Evolutionary conservation across 2,888 invertebrate genomes (phyloP).

Genomic region (Lithophane semibrunnea): DNA sequence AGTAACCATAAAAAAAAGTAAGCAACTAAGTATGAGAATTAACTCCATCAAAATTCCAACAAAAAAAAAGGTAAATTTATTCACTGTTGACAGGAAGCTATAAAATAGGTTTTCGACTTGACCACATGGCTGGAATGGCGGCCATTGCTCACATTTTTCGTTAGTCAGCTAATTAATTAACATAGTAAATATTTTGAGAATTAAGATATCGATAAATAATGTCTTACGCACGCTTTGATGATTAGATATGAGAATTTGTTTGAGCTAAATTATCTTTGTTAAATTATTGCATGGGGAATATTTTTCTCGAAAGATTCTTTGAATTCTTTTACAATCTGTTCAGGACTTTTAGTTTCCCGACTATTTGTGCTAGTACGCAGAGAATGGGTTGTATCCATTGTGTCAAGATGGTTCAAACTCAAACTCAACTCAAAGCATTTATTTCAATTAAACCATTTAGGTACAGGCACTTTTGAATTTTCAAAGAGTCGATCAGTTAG

Average conservation of each 20-base stretch:
- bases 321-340: not conserved
- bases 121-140: conserved; percentile 64
- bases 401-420: too few species aligned
- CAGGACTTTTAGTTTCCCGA: not conserved
- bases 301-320: not conserved
- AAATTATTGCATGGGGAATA: conserved; percentile 2
- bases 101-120: conserved; percentile 65
- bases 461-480: too few species aligned
- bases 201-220: conserved; percentile 39
- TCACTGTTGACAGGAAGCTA: conserved; percentile 69
- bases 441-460: too few species aligned
- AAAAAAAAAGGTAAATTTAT: conserved; percentile 58
- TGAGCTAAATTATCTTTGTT: conserved; percentile 28
- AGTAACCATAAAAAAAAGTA: conserved; percentile 34
- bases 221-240: conserved; percentile 26
- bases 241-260: conserved; percentile 37
- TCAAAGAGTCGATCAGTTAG: too few species aligned
- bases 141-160: conserved; percentile 59
- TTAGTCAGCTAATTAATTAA: conserved; percentile 62
- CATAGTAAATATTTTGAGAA: conserved; percentile 58
- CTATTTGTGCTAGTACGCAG: too few species aligned
- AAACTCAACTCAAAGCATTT: too few species aligned
- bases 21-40: conserved; percentile 27
- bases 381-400: too few species aligned
- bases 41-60: conserved; percentile 50